phyloP scores from a whole-genome alignment of 1,140 invertebrate genomes.

The Drosophila melanica region DNA sequence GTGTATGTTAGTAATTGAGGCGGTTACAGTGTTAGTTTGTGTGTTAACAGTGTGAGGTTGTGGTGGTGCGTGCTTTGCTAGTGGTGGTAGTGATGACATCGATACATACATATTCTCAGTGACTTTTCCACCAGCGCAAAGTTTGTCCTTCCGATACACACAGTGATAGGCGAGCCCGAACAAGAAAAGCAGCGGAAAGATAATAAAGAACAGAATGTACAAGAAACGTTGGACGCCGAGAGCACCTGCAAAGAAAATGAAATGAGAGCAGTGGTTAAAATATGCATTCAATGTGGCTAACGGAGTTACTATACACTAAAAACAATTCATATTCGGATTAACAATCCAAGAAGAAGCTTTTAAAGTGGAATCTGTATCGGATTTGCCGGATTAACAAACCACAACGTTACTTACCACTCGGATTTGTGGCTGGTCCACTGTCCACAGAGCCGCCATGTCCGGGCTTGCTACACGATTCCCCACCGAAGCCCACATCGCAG shows the following conservation, averaged over 20 bases:
- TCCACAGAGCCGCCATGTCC: constrained; percentile 96
- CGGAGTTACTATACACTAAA: too few relatives aligned
- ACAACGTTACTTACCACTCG: constrained; percentile 87
- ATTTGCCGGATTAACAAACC: too few relatives aligned
- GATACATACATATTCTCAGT: constrained; percentile 90
- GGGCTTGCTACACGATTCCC: constrained; percentile 92
- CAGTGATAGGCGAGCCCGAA: constrained; percentile 90
- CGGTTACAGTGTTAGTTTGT: constrained; percentile 39
- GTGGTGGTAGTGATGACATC: constrained; percentile 49
- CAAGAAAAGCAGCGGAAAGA: constrained; percentile 89
- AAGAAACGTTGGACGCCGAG: constrained; percentile 89
- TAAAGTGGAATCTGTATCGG: too few relatives aligned
- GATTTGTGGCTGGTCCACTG: constrained; percentile 95
- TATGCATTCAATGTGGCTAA: background rate
- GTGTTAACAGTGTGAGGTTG: constrained; percentile 2
- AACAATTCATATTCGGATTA: too few relatives aligned
- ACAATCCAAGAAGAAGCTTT: too few relatives aligned
- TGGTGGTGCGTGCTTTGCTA: constrained; percentile 5
- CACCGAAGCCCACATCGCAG: constrained; percentile 94
- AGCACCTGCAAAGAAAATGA: constrained; percentile 86
- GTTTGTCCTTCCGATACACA: constrained; percentile 85
- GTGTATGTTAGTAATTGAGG: constrained; percentile 77
- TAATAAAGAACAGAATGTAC: constrained; percentile 93
- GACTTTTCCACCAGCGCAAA: constrained; percentile 87
- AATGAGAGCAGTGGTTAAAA: background rate